Conservation (phyloP, 2,888 invertebrate species). For the Calliopum simillimum region DNA sequence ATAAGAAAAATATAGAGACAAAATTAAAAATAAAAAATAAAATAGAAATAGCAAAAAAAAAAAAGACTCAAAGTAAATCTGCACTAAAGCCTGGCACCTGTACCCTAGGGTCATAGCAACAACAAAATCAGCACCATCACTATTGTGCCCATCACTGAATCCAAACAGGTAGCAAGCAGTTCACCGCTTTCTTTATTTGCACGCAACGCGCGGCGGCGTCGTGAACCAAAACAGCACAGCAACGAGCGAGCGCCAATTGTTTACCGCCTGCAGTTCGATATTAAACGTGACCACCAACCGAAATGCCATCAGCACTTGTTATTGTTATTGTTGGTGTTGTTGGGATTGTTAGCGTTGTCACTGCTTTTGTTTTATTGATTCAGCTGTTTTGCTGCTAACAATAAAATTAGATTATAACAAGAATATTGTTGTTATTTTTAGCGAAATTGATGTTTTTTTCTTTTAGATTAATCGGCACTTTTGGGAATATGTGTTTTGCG, state of each 20-base stretch:
- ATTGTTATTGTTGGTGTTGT: not conserved
- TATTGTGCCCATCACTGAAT: not conserved
- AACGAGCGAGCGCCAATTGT: conserved; percentile 6
- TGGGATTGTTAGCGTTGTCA: not conserved
- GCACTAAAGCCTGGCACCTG: not conserved
- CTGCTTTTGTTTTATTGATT: not conserved
- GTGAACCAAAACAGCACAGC: not conserved
- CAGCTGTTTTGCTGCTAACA: not conserved
- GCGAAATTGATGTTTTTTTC: no score
- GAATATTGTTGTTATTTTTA: not conserved
- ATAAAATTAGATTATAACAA: not conserved
- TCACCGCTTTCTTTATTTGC: not conserved
- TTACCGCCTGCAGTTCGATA: conserved; percentile 12
- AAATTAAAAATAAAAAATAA: not conserved
- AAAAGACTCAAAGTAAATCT: not conserved
- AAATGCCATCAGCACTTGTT: not conserved
- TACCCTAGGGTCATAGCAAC: no score
- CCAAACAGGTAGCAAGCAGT: not conserved
- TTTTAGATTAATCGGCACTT: no score
- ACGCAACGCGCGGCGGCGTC: not conserved
- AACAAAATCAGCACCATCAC: no score
- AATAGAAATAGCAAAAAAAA: not conserved
- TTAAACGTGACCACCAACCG: conserved; percentile 17
- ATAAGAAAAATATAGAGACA: not conserved
- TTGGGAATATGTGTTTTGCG: no score